Percentiles rank a stretch among this genome's conserved stretches.
Evolutionary conservation across 2,113 vertebrate species (phyloP).

Genomic region (Plecturocebus donacophilus): DNA sequence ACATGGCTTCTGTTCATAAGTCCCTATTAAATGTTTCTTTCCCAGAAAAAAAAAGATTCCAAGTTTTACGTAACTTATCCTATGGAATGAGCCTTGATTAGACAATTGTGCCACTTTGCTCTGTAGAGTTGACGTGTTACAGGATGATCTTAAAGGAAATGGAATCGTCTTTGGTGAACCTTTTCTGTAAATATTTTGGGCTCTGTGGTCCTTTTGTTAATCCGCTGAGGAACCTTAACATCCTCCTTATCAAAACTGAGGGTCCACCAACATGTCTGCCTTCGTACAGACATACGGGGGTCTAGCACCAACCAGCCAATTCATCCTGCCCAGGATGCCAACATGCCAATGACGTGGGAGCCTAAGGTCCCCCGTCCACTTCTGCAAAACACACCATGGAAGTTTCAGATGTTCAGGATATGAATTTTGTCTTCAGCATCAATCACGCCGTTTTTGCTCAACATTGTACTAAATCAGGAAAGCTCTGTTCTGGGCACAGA

Average conservation of each 20-base stretch:
- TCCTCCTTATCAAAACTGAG: not conserved
- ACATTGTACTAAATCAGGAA: not conserved
- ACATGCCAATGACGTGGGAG: fast-evolving
- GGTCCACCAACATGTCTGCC: not conserved
- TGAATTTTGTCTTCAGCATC: not conserved
- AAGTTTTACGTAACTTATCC: no score
- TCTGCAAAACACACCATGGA: not conserved
- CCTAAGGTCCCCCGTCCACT: not conserved
- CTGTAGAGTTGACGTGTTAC: not conserved
- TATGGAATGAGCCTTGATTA: no score
- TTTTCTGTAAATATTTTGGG: not conserved
- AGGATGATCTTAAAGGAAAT: not conserved
- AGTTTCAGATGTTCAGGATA: not conserved
- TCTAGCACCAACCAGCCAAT: not conserved
- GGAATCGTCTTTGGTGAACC: not conserved
- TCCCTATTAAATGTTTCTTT: no score
- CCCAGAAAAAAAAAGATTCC: no score
- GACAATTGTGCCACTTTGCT: not conserved
- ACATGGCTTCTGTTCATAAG: no score
- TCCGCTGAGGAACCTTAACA: not conserved
- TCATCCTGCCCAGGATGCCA: not conserved
- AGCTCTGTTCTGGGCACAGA: not conserved
- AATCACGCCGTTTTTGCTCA: not conserved
- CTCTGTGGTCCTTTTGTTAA: not conserved
- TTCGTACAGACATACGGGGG: not conserved